phyloP scores from a whole-genome alignment of 2,888 invertebrate genomes.

The Keiferia lycopersicella region DNA sequence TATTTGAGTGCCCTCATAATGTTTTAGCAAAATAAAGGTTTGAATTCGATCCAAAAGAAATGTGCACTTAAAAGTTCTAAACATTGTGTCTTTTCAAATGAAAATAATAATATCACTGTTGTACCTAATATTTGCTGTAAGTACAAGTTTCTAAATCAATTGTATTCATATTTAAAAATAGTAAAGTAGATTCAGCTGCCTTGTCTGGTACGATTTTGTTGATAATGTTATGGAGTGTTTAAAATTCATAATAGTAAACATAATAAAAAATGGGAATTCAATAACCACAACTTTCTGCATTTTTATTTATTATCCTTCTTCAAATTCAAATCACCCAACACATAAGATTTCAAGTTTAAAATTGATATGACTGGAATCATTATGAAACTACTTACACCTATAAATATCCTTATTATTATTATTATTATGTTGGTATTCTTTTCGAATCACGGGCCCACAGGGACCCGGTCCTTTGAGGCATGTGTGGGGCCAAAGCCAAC shows the following conservation, averaged over 20 bases:
- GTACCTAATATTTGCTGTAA: slow-evolving; percentile 23
- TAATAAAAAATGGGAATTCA: slow-evolving; percentile 68
- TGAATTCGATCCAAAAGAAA: background rate
- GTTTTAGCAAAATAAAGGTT: background rate
- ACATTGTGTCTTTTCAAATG: background rate
- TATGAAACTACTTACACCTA: no score
- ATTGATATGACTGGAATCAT: no score
- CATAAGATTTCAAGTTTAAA: no score
- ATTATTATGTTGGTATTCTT: no score
- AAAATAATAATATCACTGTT: slow-evolving; percentile 37
- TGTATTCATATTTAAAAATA: slow-evolving; percentile 37
- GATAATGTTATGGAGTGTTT: slow-evolving; percentile 73
- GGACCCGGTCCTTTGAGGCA: no score
- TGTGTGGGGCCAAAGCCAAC: no score
- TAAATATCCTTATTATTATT: no score
- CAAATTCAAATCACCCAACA: background rate
- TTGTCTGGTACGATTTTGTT: slow-evolving; percentile 57
- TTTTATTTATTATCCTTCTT: slow-evolving; percentile 32
- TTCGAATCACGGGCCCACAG: no score
- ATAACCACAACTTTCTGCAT: slow-evolving; percentile 53
- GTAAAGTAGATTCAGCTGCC: slow-evolving; percentile 47
- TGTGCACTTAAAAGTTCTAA: background rate
- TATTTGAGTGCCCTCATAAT: background rate
- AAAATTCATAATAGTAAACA: slow-evolving; percentile 47
- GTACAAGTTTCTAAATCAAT: slow-evolving; percentile 28